Evolutionary conservation across 64 coral and sea anemone genomes (phyloP).

Genomic region (Montipora cactus): DNA sequence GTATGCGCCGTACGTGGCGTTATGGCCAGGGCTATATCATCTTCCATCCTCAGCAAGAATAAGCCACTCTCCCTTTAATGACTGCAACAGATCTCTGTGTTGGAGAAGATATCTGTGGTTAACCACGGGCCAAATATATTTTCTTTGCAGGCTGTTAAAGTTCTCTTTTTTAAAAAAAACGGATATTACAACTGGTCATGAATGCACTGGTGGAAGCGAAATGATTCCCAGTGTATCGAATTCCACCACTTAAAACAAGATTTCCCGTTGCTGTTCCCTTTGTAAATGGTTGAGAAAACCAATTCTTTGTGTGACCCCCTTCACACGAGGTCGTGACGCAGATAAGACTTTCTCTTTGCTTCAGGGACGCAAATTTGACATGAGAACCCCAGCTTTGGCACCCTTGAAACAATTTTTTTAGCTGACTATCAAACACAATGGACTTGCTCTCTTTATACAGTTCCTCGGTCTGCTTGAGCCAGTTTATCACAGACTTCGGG

Average conservation of each 20-base stretch:
- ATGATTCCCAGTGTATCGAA: neutral
- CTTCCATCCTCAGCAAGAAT: constrained; percentile 19
- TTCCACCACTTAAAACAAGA: neutral
- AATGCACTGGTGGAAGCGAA: neutral
- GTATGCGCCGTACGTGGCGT: constrained; percentile 12
- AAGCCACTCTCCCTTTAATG: neutral
- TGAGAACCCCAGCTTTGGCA: neutral
- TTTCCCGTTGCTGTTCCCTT: constrained; percentile 9
- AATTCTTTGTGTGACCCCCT: neutral
- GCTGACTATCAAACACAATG: constrained; percentile 1
- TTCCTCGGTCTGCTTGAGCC: constrained; percentile 44
- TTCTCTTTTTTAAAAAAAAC: neutral
- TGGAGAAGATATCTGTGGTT: constrained; percentile 16
- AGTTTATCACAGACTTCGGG: constrained; percentile 15
- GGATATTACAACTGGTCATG: neutral
- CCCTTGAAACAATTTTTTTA: constrained; percentile 24
- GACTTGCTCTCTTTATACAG: constrained; percentile 10
- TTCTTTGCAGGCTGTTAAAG: neutral
- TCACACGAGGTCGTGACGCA: neutral
- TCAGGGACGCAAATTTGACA: neutral
- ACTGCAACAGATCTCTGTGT: constrained; percentile 1
- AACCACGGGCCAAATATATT: neutral
- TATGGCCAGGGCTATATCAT: constrained; percentile 10
- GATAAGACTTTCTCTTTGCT: neutral
- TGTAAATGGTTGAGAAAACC: constrained; percentile 23